Conservation (phyloP, 2,888 invertebrate genomes). For the Pseudococcus viburni region DNA sequence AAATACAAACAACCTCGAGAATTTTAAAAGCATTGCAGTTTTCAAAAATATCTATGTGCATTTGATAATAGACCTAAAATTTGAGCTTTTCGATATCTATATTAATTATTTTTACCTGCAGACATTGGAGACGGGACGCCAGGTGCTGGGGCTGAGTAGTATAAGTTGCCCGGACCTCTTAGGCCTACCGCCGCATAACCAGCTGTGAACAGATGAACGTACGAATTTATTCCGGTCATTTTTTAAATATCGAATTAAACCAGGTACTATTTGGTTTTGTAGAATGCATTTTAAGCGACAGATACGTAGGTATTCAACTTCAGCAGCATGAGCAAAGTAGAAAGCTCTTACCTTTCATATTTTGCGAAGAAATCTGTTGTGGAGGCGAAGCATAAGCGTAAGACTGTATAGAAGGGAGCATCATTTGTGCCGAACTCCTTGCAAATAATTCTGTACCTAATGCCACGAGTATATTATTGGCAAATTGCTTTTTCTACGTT, state of each 20-base stretch:
- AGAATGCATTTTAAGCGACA: neutral
- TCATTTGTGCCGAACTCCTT: slow-evolving; percentile 13
- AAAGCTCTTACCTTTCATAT: slow-evolving; percentile 14
- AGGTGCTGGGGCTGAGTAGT: neutral
- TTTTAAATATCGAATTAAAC: too few relatives aligned
- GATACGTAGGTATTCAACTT: neutral
- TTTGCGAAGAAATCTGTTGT: neutral
- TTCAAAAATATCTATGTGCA: neutral
- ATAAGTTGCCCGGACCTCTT: slow-evolving; percentile 10
- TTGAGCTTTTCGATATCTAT: neutral
- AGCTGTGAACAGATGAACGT: neutral
- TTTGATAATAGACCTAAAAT: neutral
- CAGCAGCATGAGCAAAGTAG: neutral
- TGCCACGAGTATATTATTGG: neutral
- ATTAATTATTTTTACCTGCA: slow-evolving; percentile 2
- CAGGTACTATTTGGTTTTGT: neutral
- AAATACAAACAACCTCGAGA: slow-evolving; percentile 42
- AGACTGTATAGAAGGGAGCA: neutral
- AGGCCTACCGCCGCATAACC: neutral
- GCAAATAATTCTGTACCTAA: neutral
- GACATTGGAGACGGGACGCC: neutral
- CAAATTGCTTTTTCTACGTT: neutral
- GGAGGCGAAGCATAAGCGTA: slow-evolving; percentile 24
- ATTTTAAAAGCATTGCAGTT: neutral
- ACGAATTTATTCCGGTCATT: neutral